These are phyloP conservation scores for Anastrepha obliqua DNA, from an alignment of 1,140 invertebrate species.

Conservation along the genomic window DNA sequence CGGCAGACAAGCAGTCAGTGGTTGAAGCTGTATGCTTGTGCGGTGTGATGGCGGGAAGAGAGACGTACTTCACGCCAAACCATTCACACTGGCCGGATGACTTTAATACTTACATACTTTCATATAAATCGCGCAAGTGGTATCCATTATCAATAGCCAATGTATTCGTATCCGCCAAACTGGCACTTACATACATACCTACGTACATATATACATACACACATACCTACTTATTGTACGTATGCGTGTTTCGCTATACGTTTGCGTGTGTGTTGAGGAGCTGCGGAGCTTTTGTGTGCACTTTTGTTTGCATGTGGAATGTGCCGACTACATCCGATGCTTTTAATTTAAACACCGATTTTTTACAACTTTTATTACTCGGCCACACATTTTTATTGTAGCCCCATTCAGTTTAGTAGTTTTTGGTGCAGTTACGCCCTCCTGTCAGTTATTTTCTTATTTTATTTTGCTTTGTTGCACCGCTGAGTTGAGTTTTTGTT, in stretches of 20 bases:
- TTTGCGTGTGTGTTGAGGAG: not conserved
- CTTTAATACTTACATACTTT: not conserved
- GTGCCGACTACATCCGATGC: constrained; percentile 35
- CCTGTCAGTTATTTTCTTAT: not conserved
- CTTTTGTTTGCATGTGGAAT: constrained; percentile 1
- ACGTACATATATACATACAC: not conserved
- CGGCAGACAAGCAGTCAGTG: not conserved
- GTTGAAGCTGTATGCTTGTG: not conserved
- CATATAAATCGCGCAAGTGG: constrained; percentile 25
- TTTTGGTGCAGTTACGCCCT: constrained; percentile 22
- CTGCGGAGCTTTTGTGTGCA: not conserved
- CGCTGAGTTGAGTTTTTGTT: constrained; percentile 13
- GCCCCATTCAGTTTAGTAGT: constrained; percentile 23
- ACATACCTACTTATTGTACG: not conserved
- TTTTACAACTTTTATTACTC: constrained; percentile 29
- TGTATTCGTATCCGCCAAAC: not conserved
- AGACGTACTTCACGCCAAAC: not conserved
- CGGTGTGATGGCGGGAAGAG: not conserved
- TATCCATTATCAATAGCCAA: not conserved
- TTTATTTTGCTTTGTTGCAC: not conserved
- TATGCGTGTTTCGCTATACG: not conserved
- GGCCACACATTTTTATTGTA: constrained; percentile 5
- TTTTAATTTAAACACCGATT: constrained; percentile 34
- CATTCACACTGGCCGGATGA: not conserved
- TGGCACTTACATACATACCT: not conserved